A percentile compares a stretch with the other conserved stretches of the same genome.
These are phyloP conservation scores for Zosterops hypoxanthus DNA, from an alignment of 2,113 vertebrate species.

Conservation along the genomic window DNA sequence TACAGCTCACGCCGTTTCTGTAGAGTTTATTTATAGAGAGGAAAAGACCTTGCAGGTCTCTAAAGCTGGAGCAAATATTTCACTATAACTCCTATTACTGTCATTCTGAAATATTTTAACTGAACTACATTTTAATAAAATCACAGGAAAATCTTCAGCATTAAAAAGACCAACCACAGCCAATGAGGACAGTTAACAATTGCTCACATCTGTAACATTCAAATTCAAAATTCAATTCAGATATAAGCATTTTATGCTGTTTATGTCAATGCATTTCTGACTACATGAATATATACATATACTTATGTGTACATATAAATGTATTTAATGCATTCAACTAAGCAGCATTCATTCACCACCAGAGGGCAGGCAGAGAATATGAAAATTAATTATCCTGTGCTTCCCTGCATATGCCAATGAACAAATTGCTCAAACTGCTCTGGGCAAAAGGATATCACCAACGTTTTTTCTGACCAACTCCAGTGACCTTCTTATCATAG, in stretches of 20 bases:
- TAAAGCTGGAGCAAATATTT: background rate
- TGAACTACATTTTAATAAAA: background rate
- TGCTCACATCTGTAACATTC: background rate
- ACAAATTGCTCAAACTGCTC: background rate
- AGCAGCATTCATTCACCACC: background rate
- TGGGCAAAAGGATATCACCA: background rate
- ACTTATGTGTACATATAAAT: background rate
- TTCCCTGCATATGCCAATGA: background rate
- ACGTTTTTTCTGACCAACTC: background rate
- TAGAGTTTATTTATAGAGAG: background rate
- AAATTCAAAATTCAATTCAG: background rate
- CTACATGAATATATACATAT: background rate
- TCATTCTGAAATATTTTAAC: background rate
- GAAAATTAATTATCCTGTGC: background rate
- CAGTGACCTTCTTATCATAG: background rate
- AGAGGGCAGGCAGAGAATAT: conserved; percentile 59
- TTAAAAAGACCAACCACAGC: background rate
- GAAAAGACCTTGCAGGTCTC: background rate
- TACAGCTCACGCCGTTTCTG: background rate
- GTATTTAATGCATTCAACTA: background rate
- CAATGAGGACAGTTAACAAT: background rate
- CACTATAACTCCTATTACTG: background rate
- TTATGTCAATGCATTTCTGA: no score
- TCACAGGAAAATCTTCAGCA: background rate
- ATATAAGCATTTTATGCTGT: background rate